Percentiles rank a stretch among this genome's conserved stretches.
phyloP scores from a whole-genome alignment of 2,888 invertebrate species.

The Barypeithes pellucidus region DNA sequence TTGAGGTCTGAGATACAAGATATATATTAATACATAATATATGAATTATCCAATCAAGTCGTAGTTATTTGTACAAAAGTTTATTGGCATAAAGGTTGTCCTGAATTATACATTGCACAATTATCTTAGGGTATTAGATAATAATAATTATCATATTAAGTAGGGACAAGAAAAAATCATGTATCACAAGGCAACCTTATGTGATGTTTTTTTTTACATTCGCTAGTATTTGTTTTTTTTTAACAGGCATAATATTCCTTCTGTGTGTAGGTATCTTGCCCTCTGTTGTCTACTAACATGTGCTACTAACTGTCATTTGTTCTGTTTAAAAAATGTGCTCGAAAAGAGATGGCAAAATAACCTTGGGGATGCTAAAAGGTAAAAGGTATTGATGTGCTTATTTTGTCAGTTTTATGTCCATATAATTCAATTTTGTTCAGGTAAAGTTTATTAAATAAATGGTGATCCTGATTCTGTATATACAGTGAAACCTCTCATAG shows the following conservation, averaged over 20 bases:
- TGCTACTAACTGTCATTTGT: constrained; percentile 33
- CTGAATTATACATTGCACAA: too few species aligned
- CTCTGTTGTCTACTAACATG: constrained; percentile 13
- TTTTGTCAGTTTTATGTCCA: constrained; percentile 46
- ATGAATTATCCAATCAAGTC: too few species aligned
- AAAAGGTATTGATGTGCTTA: constrained; percentile 64
- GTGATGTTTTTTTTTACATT: constrained; percentile 13
- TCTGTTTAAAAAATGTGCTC: constrained; percentile 58
- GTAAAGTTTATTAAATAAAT: too few species aligned
- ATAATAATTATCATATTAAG: too few species aligned
- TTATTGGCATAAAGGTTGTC: too few species aligned
- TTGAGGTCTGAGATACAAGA: too few species aligned
- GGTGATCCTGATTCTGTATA: too few species aligned
- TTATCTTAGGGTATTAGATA: too few species aligned
- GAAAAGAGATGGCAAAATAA: constrained; percentile 68
- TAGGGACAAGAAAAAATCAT: background rate
- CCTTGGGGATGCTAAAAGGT: constrained; percentile 70
- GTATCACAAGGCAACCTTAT: background rate
- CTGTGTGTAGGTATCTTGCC: constrained; percentile 26
- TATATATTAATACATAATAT: too few species aligned
- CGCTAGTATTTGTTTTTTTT: constrained; percentile 33
- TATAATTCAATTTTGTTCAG: too few species aligned
- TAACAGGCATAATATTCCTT: constrained; percentile 33
- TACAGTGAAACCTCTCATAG: too few species aligned
- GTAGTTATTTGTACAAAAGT: too few species aligned